Evolutionary conservation across 1,140 invertebrate species (phyloP), one percentile per base, ranked within the genome.

Genomic region (Drosophila tristis): DNA sequence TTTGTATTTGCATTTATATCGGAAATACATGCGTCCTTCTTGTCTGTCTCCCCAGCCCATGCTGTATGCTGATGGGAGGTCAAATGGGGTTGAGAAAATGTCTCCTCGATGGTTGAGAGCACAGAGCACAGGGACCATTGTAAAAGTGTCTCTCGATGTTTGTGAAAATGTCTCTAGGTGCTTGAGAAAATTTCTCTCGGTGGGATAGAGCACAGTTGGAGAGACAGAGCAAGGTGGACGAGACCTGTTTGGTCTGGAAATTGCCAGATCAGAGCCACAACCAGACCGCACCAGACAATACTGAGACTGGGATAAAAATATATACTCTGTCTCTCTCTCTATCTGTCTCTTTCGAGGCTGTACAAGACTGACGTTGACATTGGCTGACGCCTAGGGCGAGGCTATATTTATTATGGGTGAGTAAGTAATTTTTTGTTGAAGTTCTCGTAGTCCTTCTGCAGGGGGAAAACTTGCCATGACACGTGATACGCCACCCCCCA

Each of bases 231-330:
- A 42, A 67, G 51, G 51, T 70, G 66, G 64, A 70, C 11, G 29
- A 20, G 51, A 70, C 64, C 66, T 57, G 66, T 70, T 70, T 26
- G 45, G 43, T 57, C 66, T 70, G 66, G 66, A 70, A 70, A 35
- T n/a, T 64, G 45, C 7, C 64, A 26, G 66, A 15, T 70, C 7
- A 5, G 15, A 56, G 15, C 43, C 29, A 31, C 23, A 25, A 39
- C 60, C 64, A 51, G 64, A 67, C 20, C 57, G 48, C 63, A 16
- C 13, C 64, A 51, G 64, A 67, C 39, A 43, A 48, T 50, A 16
- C 13, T 15, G 63, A 68, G 65, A 55, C 66, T 47, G 63, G 44
- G 44, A 13, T 42, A 66, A 43, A 65, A 50, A 65, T 64, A 66
- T 31, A 20, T 31, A 23, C 63, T 63, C 59, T 63, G 13, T 42